A percentile compares a stretch with the other conserved stretches of the same genome.
phyloP scores from a whole-genome alignment of 2,797 vertebrate species.

The Gymnothorax javanicus region DNA sequence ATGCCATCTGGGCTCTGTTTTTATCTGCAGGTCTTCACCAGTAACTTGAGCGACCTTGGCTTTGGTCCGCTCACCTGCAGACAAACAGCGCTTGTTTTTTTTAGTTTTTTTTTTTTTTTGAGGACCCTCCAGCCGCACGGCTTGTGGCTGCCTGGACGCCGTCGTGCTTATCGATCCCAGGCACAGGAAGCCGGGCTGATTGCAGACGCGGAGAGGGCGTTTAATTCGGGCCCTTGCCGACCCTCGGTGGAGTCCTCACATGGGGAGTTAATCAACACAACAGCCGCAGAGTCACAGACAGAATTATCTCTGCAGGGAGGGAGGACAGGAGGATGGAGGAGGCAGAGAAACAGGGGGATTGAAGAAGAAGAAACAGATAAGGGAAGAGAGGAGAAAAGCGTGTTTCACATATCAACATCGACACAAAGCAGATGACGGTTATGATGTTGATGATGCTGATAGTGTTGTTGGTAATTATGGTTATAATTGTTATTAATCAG shows the following conservation, averaged over 20 bases:
- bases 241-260: constrained; percentile 57
- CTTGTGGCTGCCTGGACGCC: background rate
- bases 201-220: constrained; percentile 56
- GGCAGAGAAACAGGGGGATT: constrained; percentile 16
- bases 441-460: background rate
- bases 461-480: background rate
- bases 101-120: background rate
- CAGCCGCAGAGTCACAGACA: constrained; percentile 52
- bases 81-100: constrained; percentile 10
- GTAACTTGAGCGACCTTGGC: background rate
- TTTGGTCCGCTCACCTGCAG: background rate
- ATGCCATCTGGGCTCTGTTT: background rate
- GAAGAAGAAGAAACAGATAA: background rate
- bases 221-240: constrained; percentile 57
- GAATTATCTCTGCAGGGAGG: constrained; percentile 27
- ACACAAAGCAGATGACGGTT: background rate
- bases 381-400: background rate
- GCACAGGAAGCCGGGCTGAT: constrained; percentile 64
- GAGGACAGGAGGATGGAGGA: constrained; percentile 27
- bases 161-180: constrained; percentile 42
- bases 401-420: background rate
- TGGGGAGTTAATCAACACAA: constrained; percentile 71
- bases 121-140: background rate
- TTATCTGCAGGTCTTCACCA: background rate
- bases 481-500: background rate